These are phyloP conservation scores for Stenurella melanura DNA, from an alignment of 2,888 invertebrate genomes.

Conservation along the genomic window DNA sequence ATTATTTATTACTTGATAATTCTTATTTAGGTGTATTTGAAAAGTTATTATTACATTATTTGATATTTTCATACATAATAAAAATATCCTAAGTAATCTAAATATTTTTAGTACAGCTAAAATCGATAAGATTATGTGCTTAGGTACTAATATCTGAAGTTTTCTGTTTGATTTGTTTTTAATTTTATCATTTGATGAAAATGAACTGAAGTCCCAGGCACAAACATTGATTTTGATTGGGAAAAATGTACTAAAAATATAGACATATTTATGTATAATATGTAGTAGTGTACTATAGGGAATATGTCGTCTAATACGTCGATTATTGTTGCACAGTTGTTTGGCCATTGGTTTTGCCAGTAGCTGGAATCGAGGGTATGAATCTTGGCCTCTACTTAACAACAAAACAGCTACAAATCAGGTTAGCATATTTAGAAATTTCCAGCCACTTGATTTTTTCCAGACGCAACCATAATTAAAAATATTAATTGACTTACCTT, in stretches of 20 bases:
- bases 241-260: background rate
- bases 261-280: background rate
- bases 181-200: background rate
- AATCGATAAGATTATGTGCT: background rate
- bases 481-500: too few relatives aligned
- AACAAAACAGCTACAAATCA: too few relatives aligned
- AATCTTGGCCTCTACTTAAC: too few relatives aligned
- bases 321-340: too few relatives aligned
- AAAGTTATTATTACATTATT: background rate
- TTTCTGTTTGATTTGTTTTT: background rate
- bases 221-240: background rate
- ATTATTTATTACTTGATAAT: constrained; percentile 1
- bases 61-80: background rate
- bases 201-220: background rate
- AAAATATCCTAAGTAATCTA: background rate
- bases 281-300: too few relatives aligned
- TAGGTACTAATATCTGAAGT: background rate
- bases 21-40: background rate
- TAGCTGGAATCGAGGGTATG: too few relatives aligned
- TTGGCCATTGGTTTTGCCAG: too few relatives aligned
- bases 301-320: too few relatives aligned
- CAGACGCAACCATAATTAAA: too few relatives aligned
- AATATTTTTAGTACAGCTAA: background rate
- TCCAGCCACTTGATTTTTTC: too few relatives aligned
- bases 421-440: too few relatives aligned